phyloP scores from a whole-genome alignment of 53 echinoderm and acorn worm genomes.

The Crossaster papposus region DNA sequence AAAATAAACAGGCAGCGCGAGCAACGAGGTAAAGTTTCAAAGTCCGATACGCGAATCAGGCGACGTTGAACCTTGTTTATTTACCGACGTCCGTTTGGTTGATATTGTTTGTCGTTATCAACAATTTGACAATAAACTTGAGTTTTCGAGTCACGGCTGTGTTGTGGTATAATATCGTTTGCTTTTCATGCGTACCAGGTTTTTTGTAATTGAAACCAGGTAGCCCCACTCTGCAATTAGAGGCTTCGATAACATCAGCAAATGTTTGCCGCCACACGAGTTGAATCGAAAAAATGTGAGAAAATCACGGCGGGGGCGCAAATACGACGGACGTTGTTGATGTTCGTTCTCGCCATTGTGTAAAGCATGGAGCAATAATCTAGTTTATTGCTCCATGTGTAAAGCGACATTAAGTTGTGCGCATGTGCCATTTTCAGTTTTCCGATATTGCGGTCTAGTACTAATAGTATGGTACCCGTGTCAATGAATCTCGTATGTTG shows the following conservation, averaged over 20 bases:
- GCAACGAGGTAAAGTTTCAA: background rate
- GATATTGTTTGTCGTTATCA: background rate
- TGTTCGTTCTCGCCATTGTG: background rate
- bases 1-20: background rate
- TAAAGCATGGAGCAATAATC: too few relatives aligned
- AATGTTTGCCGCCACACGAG: background rate
- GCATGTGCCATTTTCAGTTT: too few relatives aligned
- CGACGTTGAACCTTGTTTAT: background rate
- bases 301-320: background rate
- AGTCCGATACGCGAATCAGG: background rate
- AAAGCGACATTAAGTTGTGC: too few relatives aligned
- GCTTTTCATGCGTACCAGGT: background rate
- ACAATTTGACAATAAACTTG: background rate
- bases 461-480: too few relatives aligned
- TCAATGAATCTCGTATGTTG: too few relatives aligned
- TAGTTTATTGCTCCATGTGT: too few relatives aligned
- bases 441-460: too few relatives aligned
- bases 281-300: constrained; percentile 2
- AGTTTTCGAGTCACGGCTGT: background rate
- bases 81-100: background rate
- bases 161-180: background rate
- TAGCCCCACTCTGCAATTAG: background rate
- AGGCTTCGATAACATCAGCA: background rate
- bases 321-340: background rate
- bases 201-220: background rate